Conservation (phyloP, 2,888 invertebrate species). For the Ceriagrion tenellum region DNA sequence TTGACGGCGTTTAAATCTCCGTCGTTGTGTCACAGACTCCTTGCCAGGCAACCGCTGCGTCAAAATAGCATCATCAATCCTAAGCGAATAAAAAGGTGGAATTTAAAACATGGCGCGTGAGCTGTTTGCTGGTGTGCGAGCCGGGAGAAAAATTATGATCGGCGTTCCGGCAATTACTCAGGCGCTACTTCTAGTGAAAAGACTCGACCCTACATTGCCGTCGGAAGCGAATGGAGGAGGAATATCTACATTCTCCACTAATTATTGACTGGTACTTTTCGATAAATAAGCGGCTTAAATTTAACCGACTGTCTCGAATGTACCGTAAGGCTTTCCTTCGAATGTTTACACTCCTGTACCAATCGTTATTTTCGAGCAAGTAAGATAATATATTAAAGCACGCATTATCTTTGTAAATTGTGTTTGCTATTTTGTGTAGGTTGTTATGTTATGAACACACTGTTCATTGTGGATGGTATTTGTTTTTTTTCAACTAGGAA, state of each 20-base stretch:
- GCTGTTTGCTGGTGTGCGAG: neutral
- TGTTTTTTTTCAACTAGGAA: too few relatives aligned
- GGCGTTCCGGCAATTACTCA: neutral
- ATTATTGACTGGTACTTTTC: neutral
- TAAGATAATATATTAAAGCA: too few relatives aligned
- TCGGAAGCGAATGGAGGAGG: neutral
- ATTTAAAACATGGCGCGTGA: neutral
- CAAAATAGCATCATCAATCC: constrained; percentile 25
- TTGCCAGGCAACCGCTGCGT: neutral
- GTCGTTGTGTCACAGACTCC: neutral
- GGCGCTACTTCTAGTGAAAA: neutral
- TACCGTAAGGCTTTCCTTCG: neutral
- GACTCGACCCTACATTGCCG: neutral
- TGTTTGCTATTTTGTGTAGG: too few relatives aligned
- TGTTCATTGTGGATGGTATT: too few relatives aligned
- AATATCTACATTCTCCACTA: neutral
- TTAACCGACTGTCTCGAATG: neutral
- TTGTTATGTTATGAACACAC: too few relatives aligned
- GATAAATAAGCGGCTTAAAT: neutral
- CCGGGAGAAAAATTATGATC: neutral
- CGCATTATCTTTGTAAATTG: too few relatives aligned
- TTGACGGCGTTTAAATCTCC: neutral
- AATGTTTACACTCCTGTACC: neutral
- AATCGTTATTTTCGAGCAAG: neutral
- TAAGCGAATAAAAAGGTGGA: neutral